These are phyloP conservation scores for Pangasianodon hypophthalmus DNA, from an alignment of 2,113 vertebrate genomes.

Conservation along the genomic window DNA sequence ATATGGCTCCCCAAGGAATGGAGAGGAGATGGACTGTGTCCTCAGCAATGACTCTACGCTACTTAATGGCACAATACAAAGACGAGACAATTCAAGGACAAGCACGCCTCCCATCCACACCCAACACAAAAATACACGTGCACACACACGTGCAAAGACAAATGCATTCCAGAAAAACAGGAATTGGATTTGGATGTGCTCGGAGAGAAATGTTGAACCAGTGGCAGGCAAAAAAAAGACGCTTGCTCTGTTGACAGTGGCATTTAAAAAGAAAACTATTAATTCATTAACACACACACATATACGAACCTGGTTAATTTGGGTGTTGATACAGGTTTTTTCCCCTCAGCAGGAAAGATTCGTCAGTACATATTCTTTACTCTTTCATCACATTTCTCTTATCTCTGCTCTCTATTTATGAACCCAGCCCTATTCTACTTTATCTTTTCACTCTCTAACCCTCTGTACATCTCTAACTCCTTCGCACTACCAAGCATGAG, in stretches of 20 bases:
- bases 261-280: neutral
- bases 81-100: neutral
- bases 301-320: neutral
- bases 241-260: neutral
- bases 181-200: neutral
- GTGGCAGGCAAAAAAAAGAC: neutral
- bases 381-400: neutral
- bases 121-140: neutral
- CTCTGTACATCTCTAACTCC: no score
- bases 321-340: neutral
- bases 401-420: neutral
- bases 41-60: conserved; percentile 8
- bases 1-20: neutral
- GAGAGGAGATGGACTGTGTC: neutral
- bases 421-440: neutral
- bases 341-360: neutral
- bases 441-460: neutral
- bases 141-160: neutral
- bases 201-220: neutral
- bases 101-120: neutral
- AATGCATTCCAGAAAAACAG: neutral
- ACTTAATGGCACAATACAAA: conserved; percentile 10
- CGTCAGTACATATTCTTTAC: neutral
- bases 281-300: neutral
- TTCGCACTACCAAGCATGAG: neutral